These are phyloP conservation scores for Brachionus angularis DNA, from an alignment of 1,140 invertebrate species.

Conservation along the genomic window DNA sequence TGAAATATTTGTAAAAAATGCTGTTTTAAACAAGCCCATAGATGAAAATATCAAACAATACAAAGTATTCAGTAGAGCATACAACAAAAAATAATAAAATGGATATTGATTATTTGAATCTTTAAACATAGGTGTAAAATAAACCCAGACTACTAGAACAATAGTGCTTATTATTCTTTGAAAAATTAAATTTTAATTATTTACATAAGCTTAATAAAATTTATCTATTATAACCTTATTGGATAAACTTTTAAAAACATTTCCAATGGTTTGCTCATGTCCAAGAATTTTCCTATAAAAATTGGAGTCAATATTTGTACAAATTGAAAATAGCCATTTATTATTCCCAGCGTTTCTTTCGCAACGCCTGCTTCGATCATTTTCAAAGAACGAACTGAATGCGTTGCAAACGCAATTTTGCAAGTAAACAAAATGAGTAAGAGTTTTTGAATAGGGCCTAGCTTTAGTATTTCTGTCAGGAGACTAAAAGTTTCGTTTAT, in stretches of 20 bases:
- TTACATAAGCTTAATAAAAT: not conserved
- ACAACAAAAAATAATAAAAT: conserved; percentile 10
- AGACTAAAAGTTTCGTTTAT: conserved; percentile 17
- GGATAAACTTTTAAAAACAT: conserved; percentile 16
- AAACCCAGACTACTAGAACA: conserved; percentile 21
- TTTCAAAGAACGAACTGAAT: conserved; percentile 65
- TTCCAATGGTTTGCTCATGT: conserved; percentile 69
- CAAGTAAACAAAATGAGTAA: conserved; percentile 75
- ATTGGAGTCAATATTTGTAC: conserved; percentile 88
- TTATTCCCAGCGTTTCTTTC: conserved; percentile 84
- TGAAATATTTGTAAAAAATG: conserved; percentile 76
- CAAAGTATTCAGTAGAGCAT: not conserved
- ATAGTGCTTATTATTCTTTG: not conserved
- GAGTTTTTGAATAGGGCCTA: conserved; percentile 72
- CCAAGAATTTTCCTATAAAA: conserved; percentile 78
- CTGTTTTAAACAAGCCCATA: conserved; percentile 74
- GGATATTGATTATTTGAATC: not conserved
- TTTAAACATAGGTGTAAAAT: conserved; percentile 17
- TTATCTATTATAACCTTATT: not conserved
- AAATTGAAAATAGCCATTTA: conserved; percentile 81
- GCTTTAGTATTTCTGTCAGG: conserved; percentile 45
- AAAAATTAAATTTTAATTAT: not conserved
- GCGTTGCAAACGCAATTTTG: conserved; percentile 78
- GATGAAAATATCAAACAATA: not conserved
- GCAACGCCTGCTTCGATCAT: conserved; percentile 80